These are phyloP conservation scores for Lumbricus terrestris DNA, from an alignment of 2,888 invertebrate species.

Conservation along the genomic window DNA sequence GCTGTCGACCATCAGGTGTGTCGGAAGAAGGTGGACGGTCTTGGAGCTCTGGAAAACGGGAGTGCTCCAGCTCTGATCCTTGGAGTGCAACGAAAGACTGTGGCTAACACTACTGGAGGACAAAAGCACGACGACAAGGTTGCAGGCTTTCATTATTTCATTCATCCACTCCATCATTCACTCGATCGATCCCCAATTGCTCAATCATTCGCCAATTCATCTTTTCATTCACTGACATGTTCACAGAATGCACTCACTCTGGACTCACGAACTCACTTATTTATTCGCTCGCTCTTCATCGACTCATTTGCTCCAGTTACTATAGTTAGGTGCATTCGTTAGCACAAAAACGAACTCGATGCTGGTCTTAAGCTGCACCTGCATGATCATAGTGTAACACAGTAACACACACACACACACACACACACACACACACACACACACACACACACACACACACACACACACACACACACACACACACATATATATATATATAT, in stretches of 20 bases:
- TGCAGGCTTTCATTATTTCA: neutral
- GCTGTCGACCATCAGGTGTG: neutral
- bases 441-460: too few species aligned
- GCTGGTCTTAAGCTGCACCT: too few species aligned
- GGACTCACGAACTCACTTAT: neutral
- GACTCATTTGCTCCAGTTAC: neutral
- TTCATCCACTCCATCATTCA: neutral
- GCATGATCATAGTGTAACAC: too few species aligned
- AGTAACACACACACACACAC: too few species aligned
- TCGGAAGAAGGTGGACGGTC: neutral
- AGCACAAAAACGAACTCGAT: too few species aligned
- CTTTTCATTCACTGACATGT: neutral
- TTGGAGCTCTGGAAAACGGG: neutral
- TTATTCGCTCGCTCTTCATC: neutral
- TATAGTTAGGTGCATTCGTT: neutral
- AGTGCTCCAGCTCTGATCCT: conserved; percentile 14
- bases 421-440: too few species aligned
- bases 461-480: too few species aligned
- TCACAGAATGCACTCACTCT: neutral
- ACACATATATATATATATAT: too few species aligned
- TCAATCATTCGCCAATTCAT: neutral
- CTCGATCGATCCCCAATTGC: neutral
- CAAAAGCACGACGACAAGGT: neutral
- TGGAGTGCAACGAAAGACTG: neutral
- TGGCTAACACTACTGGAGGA: neutral